Evolutionary conservation across 1,140 invertebrate species (phyloP), one percentile per base, ranked within the genome.

Genomic region (Sarcophaga peregrina): DNA sequence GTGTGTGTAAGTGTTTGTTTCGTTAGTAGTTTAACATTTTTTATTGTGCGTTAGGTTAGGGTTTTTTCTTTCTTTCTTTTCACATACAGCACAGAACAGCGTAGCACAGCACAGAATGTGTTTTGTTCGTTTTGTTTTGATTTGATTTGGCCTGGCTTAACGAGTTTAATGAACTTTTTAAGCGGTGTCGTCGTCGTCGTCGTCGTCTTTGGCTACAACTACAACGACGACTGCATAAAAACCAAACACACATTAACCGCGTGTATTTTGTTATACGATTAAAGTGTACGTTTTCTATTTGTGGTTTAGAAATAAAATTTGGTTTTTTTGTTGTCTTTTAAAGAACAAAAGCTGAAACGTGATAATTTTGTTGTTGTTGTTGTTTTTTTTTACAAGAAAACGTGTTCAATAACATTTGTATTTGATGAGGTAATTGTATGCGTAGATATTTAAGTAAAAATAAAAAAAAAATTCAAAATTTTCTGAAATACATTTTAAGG

Each of bases 261-360:
- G 4, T 37, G 25, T 37, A 37, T 1, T 37, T 37, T 37, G 25
- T 4, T 37, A 1, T 1, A 37, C 25, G 25, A 37, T 37, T 37
- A 2, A 37, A 37, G 25, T 37, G 25, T 37, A 37, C 25, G 25
- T 37, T 37, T 37, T 58, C 13, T 58, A n/a, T 13, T 58, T n/a
- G 54, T 58, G 54, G 54, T 58, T 58, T 58, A 5, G 25, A 7
- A n/a, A 58, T 58, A 15, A 58, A 15, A 15, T 58, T 10, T 58
- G 11, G 6, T 11, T 13, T 58, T 58, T 13, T 58, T 58, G 54
- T 58, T 58, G 54, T 58, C 15, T 13, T 58, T 58, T 1, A 58
- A 58, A 58, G 52, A 58, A 58, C 11, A 15, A 58, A 58, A 58
- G n/a, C n/a, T 58, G n/a, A 58, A 58, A 58, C 54, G 54, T 58